Base-by-base conservation (phyloP, 1,140 invertebrate genomes). In the Drosophila sp. region DNA sequence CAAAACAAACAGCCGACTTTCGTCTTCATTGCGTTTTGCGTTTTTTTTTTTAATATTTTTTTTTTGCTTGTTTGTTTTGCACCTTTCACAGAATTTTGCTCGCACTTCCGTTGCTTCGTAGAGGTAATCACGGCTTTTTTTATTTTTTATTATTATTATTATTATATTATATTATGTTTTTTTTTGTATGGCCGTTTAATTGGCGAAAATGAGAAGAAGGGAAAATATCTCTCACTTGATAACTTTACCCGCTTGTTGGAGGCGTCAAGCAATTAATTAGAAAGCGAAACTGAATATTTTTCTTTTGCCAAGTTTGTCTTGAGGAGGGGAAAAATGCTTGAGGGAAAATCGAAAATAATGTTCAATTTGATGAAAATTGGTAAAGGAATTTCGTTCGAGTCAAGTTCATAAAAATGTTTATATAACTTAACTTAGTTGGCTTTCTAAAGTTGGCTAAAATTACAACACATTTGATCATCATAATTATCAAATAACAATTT, bases 171-270 rank as follows among this genome's bases (percentile, higher is more conserved):
- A 57, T 65, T 8, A 11, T 35, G 33, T 57, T 74, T 47, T 57
- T 72, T 60, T 54, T 32, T 81, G 79, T 78, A 60, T 41, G 76
- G 64, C 72, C 77, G 75, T 80, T 78, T 87, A 87, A 87, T 87
- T 87, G 84, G 84, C 80, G 80, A 87, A 87, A 87, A 90, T 87
- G 30, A 64, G 47, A 84, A 87, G 84, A 87, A 87, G 79, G 84
- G 84, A 87, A 87, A 87, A 87, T 67, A 72, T 61, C 71, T 79
- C 70, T 66, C 71, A 61, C 62, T 90, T 50, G 44, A 50, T 50
- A 50, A 50, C 7, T 50, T 50, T 50, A 50, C 44, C 10, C 23
- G 44, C 7, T 50, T 50, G 23, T 50, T 50, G 85, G 85, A 70
- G 83, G 73, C 75, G 40, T 72, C 40, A 40, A 62, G 85, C 84